phyloP scores from a whole-genome alignment of 2,797 vertebrate genomes.

The Harpagifer antarcticus region DNA sequence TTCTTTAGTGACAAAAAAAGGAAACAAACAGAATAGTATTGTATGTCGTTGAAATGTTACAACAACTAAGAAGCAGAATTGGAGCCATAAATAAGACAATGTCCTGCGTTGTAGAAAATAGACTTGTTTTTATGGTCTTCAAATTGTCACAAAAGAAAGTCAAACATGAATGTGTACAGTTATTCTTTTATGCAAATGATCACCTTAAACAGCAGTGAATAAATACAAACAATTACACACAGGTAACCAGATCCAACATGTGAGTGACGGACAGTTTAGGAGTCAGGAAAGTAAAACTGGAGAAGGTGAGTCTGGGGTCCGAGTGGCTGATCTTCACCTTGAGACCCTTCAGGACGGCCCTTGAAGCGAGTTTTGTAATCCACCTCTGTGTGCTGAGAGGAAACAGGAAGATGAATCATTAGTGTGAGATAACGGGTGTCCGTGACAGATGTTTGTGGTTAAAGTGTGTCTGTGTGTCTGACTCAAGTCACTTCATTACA shows the following conservation, averaged over 20 bases:
- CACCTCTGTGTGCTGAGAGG: constrained; percentile 86
- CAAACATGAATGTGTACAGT: not conserved
- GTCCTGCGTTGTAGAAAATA: not conserved
- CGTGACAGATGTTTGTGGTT: not conserved
- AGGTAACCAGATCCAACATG: not conserved
- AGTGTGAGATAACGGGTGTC: not conserved
- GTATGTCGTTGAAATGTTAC: too few species aligned
- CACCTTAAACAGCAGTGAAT: constrained; percentile 5
- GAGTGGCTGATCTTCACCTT: constrained; percentile 81
- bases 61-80: not conserved
- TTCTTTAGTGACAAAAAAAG: too few species aligned
- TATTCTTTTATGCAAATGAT: not conserved
- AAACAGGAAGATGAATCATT: not conserved
- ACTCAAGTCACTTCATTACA: too few species aligned
- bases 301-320: not conserved
- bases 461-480: not conserved
- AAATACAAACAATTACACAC: constrained; percentile 14
- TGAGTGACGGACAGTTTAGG: not conserved
- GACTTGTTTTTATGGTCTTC: constrained; percentile 5
- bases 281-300: not conserved
- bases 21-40: too few species aligned
- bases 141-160: not conserved
- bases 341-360: constrained; percentile 89
- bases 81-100: not conserved
- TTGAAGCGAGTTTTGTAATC: constrained; percentile 90